A percentile compares a stretch with the other conserved stretches of the same genome.
These are phyloP conservation scores for Caenorhabditis briggsae DNA, from an alignment of 1,140 invertebrate species.

Conservation along the genomic window DNA sequence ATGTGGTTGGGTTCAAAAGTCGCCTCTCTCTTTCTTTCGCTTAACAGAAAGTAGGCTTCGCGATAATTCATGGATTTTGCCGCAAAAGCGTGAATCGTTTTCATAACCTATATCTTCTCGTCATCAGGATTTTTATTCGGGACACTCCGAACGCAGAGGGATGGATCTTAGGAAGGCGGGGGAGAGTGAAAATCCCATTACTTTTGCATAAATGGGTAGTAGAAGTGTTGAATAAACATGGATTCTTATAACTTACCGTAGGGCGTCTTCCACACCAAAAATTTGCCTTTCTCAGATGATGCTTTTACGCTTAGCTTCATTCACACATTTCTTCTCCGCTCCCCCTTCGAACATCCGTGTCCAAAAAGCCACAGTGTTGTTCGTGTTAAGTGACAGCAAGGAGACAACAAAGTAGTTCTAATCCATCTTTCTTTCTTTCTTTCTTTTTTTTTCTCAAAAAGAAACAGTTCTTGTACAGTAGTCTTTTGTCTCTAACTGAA, in stretches of 20 bases:
- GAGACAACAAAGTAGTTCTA: constrained; percentile 12
- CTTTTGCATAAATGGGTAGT: constrained; percentile 48
- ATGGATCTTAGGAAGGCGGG: background rate
- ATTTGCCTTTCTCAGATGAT: background rate
- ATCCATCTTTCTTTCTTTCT: constrained; percentile 3
- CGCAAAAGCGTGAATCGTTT: constrained; percentile 50
- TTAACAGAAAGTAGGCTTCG: background rate
- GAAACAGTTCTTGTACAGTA: background rate
- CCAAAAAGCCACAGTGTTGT: background rate
- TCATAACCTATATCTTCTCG: constrained; percentile 45
- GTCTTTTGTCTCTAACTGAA: background rate
- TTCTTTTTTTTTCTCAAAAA: background rate
- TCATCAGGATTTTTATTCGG: constrained; percentile 44
- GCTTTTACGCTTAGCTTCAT: constrained; percentile 12
- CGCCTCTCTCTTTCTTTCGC: background rate
- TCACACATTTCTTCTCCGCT: background rate
- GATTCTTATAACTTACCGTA: constrained; percentile 3
- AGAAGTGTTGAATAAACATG: constrained; percentile 54
- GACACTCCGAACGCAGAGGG: background rate
- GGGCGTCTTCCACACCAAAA: background rate
- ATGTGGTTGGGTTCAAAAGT: constrained; percentile 32
- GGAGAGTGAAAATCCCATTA: constrained; percentile 24
- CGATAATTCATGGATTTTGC: constrained; percentile 41
- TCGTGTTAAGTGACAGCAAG: constrained; percentile 1
- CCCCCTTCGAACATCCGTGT: constrained; percentile 31